A percentile compares a stretch with the other conserved stretches of the same genome.
Evolutionary conservation across 2,888 invertebrate genomes (phyloP).

Genomic region (Volucella inflata): DNA sequence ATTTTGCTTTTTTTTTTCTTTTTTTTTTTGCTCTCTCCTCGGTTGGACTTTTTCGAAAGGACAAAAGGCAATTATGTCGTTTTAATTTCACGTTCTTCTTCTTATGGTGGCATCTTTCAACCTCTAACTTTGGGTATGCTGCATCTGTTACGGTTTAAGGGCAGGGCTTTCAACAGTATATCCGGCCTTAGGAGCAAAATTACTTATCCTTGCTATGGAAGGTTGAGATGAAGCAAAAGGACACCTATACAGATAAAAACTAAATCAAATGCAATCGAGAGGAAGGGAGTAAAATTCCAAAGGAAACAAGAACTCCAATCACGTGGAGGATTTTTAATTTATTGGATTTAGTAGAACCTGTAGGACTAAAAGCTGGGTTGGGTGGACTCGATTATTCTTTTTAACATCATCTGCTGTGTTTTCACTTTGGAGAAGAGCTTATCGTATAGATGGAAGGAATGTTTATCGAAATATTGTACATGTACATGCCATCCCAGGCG

Average conservation of each 20-base stretch:
- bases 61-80: conserved; percentile 73
- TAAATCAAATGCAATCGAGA: no score
- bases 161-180: conserved; percentile 17
- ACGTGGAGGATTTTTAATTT: conserved; percentile 70
- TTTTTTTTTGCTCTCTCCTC: background rate
- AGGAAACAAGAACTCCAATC: conserved; percentile 61
- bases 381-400: no score
- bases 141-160: conserved; percentile 54
- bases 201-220: conserved; percentile 1
- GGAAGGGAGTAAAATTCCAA: conserved; percentile 27
- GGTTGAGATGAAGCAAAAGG: no score
- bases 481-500: no score
- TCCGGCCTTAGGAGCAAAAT: conserved; percentile 14
- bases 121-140: conserved; percentile 4
- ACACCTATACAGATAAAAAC: no score
- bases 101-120: conserved; percentile 29
- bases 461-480: no score
- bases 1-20: conserved; percentile 15
- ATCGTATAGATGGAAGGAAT: no score
- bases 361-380: no score
- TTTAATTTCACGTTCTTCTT: conserved; percentile 70
- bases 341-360: conserved; percentile 3
- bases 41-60: conserved; percentile 50
- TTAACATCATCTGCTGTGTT: no score
- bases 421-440: no score